phyloP scores from a whole-genome alignment of 2,113 vertebrate species.

The Stegostoma tigrinum region DNA sequence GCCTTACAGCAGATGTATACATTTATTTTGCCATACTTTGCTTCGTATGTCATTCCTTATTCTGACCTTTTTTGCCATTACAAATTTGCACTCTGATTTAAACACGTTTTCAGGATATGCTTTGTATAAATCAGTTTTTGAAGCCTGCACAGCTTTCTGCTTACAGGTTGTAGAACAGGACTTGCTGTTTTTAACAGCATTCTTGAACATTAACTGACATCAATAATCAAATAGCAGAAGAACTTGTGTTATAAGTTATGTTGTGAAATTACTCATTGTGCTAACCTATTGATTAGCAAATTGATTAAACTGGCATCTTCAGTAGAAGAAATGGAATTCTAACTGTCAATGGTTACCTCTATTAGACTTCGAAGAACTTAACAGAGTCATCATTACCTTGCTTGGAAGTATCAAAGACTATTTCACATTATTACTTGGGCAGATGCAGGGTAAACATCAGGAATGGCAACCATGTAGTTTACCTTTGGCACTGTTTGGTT shows the following conservation, averaged over 20 bases:
- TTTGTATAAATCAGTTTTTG: neutral
- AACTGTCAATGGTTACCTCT: neutral
- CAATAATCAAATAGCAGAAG: neutral
- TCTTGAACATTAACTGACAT: neutral
- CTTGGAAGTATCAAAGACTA: neutral
- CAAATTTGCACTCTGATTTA: neutral
- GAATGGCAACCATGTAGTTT: neutral
- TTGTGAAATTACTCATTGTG: conserved; percentile 16
- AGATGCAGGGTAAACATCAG: neutral
- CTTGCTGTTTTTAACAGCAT: neutral
- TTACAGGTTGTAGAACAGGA: neutral
- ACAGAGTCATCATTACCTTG: neutral
- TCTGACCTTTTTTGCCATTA: neutral
- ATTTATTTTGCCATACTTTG: neutral
- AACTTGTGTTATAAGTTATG: neutral
- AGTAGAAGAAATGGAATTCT: neutral
- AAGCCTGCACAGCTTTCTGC: neutral
- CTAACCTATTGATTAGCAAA: neutral
- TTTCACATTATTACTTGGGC: neutral
- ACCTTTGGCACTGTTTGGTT: neutral
- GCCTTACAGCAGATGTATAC: neutral
- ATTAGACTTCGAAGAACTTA: neutral
- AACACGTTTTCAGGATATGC: neutral
- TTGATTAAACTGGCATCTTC: neutral
- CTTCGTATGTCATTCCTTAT: neutral